These are phyloP conservation scores for Nothocercus nigrocapillus DNA, from an alignment of 2,113 vertebrate genomes.

Conservation along the genomic window DNA sequence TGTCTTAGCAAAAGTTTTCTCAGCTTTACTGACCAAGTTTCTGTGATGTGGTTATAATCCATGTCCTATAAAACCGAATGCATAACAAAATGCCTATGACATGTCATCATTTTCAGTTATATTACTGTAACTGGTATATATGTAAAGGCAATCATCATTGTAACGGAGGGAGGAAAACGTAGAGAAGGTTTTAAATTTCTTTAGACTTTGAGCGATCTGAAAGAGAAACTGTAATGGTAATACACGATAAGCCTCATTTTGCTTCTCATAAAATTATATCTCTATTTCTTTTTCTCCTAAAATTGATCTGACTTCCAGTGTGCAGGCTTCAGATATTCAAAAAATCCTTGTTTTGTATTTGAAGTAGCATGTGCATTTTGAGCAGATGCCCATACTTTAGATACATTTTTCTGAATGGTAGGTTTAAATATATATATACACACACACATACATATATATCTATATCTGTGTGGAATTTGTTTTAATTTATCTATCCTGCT, in stretches of 20 bases:
- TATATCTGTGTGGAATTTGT: not conserved
- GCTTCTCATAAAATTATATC: slow-evolving; percentile 13
- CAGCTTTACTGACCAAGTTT: slow-evolving; percentile 23
- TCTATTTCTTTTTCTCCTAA: not conserved
- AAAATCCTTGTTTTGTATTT: slow-evolving; percentile 17
- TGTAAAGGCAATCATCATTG: slow-evolving; percentile 31
- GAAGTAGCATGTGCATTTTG: not conserved
- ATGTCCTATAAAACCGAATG: slow-evolving; percentile 39
- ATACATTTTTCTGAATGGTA: not conserved
- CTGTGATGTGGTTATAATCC: not conserved
- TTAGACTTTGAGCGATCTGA: slow-evolving; percentile 38
- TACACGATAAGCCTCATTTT: not conserved
- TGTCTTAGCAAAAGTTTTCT: slow-evolving; percentile 46
- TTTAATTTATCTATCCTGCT: not conserved
- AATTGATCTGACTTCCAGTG: not conserved
- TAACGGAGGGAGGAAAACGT: not conserved
- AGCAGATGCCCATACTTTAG: not conserved
- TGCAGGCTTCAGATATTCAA: not conserved
- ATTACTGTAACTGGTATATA: slow-evolving; percentile 19
- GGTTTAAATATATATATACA: not conserved
- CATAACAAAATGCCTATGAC: slow-evolving; percentile 46
- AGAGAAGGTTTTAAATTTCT: slow-evolving; percentile 29
- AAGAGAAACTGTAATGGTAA: slow-evolving; percentile 29
- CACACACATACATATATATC: no score
- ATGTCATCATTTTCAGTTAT: slow-evolving; percentile 42